These are phyloP conservation scores for Polymixis lichenea DNA, from an alignment of 2,888 invertebrate species.

Conservation along the genomic window DNA sequence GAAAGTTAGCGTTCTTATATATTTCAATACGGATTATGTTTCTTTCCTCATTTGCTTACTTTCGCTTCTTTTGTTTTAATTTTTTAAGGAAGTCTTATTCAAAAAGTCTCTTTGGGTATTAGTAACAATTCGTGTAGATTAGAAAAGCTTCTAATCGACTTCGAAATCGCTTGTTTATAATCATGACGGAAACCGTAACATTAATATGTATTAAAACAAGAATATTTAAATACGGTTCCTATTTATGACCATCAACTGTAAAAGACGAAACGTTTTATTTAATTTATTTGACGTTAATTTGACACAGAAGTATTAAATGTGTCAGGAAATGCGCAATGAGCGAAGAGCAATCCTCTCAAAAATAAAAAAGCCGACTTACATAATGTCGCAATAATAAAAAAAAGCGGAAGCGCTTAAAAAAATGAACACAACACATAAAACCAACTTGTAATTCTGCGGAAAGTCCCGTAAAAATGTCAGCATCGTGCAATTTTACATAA, in stretches of 20 bases:
- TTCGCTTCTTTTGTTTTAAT: slow-evolving; percentile 3
- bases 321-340: slow-evolving; percentile 4
- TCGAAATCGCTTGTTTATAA: no score
- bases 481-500: slow-evolving; percentile 63
- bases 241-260: slow-evolving; percentile 9
- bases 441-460: slow-evolving; percentile 48
- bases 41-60: slow-evolving; percentile 3
- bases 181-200: neutral
- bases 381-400: slow-evolving; percentile 33
- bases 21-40: slow-evolving; percentile 29
- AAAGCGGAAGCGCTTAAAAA: slow-evolving; percentile 39
- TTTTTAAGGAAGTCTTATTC: neutral
- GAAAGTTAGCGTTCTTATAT: neutral
- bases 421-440: slow-evolving; percentile 59
- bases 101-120: neutral
- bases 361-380: slow-evolving; percentile 23
- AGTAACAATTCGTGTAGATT: neutral
- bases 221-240: slow-evolving; percentile 1
- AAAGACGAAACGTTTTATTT: slow-evolving; percentile 20
- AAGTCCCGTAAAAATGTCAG: slow-evolving; percentile 57
- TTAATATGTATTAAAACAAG: slow-evolving; percentile 2
- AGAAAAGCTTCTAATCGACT: neutral
- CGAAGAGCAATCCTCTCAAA: slow-evolving; percentile 9
- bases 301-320: slow-evolving; percentile 22
- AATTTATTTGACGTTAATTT: slow-evolving; percentile 23